A percentile compares a stretch with the other conserved stretches of the same genome.
phyloP scores from a whole-genome alignment of 2,113 vertebrate species.

The Odocoileus virginianus region DNA sequence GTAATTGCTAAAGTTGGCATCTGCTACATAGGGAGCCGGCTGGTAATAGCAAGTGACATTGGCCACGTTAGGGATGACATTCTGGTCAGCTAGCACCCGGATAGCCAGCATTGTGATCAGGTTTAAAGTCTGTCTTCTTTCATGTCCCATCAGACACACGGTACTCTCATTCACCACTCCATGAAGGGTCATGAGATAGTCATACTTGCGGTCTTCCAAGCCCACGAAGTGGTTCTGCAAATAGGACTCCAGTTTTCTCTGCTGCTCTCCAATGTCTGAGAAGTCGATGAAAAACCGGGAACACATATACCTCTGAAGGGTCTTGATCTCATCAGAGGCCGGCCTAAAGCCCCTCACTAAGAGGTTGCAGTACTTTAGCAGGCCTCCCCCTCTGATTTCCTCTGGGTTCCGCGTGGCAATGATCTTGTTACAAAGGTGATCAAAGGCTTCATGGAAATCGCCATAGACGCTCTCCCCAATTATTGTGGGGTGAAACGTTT shows the following conservation, averaged over 20 bases:
- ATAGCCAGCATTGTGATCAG: slow-evolving; percentile 98
- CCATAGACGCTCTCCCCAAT: slow-evolving; percentile 98
- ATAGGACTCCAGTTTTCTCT: slow-evolving; percentile 98
- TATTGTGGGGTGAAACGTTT: slow-evolving; percentile 97
- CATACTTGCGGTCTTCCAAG: slow-evolving; percentile 99
- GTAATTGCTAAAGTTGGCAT: slow-evolving; percentile 99
- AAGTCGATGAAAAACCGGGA: slow-evolving; percentile 99
- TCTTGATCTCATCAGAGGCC: slow-evolving; percentile 97
- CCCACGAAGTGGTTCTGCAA: slow-evolving; percentile 99
- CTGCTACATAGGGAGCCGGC: slow-evolving; percentile 96
- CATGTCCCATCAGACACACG: slow-evolving; percentile 99
- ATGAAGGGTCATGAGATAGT: slow-evolving; percentile 98
- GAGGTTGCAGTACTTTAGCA: slow-evolving; percentile 99
- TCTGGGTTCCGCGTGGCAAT: slow-evolving; percentile 98
- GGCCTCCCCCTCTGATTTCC: slow-evolving; percentile 97
- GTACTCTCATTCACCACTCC: slow-evolving; percentile 99
- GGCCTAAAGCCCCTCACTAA: slow-evolving; percentile 95
- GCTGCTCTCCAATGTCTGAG: slow-evolving; percentile 97
- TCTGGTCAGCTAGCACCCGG: slow-evolving; percentile 96
- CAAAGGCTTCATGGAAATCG: slow-evolving; percentile 93
- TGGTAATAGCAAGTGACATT: slow-evolving; percentile 99
- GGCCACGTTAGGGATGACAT: slow-evolving; percentile 97
- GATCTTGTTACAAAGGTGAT: slow-evolving; percentile 95
- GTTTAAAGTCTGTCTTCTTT: slow-evolving; percentile 96
- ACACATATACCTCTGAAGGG: slow-evolving; percentile 99